Evolutionary conservation across 2,113 vertebrate species (phyloP).

Genomic region (Mormyrus lacerda): DNA sequence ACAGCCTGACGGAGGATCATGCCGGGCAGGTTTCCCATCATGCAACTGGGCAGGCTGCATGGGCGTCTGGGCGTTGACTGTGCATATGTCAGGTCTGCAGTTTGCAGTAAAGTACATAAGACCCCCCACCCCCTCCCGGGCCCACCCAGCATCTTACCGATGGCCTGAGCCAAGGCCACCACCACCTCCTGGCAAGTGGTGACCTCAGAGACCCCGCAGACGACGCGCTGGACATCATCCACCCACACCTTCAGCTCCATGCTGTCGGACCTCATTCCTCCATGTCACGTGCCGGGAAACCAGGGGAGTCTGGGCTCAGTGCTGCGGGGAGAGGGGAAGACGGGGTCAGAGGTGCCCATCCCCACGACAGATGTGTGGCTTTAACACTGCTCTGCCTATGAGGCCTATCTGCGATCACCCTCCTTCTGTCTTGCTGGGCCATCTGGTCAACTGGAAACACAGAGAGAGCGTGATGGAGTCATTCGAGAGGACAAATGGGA

Average conservation of each 20-base stretch:
- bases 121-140: not conserved
- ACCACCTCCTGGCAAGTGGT: constrained; percentile 98
- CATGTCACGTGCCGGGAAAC: constrained; percentile 21
- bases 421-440: not conserved
- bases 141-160: constrained; percentile 65
- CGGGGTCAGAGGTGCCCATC: not conserved
- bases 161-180: constrained; percentile 93
- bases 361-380: not conserved
- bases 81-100: not conserved
- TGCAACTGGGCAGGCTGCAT: not conserved
- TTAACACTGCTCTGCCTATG: not conserved
- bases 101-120: not conserved
- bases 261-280: constrained; percentile 39
- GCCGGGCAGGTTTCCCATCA: not conserved
- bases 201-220: constrained; percentile 92
- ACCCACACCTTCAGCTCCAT: constrained; percentile 99
- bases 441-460: not conserved
- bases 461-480: not conserved
- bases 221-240: constrained; percentile 92
- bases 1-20: not conserved
- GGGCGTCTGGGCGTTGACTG: not conserved
- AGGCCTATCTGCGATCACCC: not conserved
- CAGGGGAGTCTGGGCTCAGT: constrained; percentile 40
- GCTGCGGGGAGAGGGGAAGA: not conserved
- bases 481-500: not conserved